These are phyloP conservation scores for Steatornis caripensis DNA, from an alignment of 2,113 vertebrate species.

Conservation along the genomic window DNA sequence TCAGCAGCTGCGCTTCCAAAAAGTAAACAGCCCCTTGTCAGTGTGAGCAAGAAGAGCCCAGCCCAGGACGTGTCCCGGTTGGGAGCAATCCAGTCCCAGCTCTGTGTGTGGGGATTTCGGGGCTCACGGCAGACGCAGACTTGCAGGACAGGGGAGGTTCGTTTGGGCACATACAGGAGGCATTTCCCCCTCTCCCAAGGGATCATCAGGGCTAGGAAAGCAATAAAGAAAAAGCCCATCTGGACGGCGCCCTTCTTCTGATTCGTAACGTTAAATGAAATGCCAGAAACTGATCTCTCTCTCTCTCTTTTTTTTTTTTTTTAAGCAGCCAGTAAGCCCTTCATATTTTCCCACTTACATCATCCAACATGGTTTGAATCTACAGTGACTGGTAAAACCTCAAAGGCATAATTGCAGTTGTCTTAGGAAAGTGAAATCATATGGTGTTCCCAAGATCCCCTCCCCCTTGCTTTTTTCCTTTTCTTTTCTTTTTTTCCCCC, in stretches of 20 bases:
- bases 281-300: neutral
- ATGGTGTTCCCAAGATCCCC: constrained; percentile 48
- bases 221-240: neutral
- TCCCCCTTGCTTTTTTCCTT: neutral
- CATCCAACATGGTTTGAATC: constrained; percentile 68
- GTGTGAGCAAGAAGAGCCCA: neutral
- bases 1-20: neutral
- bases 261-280: neutral
- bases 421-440: constrained; percentile 76
- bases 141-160: neutral
- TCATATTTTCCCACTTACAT: constrained; percentile 78
- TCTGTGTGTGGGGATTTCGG: rapidly evolving
- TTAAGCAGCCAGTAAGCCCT: constrained; percentile 10
- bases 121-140: neutral
- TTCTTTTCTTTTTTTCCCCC: neutral
- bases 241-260: neutral
- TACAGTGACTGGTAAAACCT: constrained; percentile 57
- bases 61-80: neutral
- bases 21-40: neutral
- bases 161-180: neutral
- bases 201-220: neutral
- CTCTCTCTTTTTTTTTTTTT: neutral
- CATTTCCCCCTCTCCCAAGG: neutral
- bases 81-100: neutral
- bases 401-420: constrained; percentile 59